Percentiles rank a stretch among this genome's conserved stretches.
These are phyloP conservation scores for Eupithecia vulgata DNA, from an alignment of 2,888 invertebrate species.

Conservation along the genomic window DNA sequence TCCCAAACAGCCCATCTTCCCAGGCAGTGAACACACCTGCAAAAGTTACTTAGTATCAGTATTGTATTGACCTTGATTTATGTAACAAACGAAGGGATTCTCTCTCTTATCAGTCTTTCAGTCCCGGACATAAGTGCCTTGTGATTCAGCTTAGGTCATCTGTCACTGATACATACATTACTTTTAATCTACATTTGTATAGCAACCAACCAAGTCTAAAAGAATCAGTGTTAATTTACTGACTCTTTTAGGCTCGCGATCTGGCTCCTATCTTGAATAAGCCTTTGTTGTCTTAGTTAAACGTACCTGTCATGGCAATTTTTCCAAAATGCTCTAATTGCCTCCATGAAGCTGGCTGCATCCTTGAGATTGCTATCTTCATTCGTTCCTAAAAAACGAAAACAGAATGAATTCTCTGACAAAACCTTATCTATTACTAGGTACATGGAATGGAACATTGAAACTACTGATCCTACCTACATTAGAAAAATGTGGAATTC, in stretches of 20 bases:
- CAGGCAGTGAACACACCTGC: constrained; percentile 85
- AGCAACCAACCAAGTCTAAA: not conserved
- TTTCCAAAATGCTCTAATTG: constrained; percentile 68
- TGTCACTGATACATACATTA: not conserved
- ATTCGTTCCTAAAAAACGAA: constrained; percentile 57
- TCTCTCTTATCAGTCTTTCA: not conserved
- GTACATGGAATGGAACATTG: too few relatives aligned
- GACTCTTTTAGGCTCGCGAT: too few relatives aligned
- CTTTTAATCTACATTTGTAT: too few relatives aligned
- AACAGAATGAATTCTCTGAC: not conserved
- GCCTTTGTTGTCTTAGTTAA: too few relatives aligned
- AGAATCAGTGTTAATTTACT: not conserved
- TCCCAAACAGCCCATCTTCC: constrained; percentile 78
- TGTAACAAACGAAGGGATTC: not conserved
- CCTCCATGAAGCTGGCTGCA: constrained; percentile 63
- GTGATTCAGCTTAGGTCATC: not conserved
- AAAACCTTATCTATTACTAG: not conserved
- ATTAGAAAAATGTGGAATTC: too few relatives aligned
- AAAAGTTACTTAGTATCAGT: not conserved
- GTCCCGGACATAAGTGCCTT: not conserved
- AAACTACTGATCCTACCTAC: too few relatives aligned
- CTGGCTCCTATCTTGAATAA: not conserved
- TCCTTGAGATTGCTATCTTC: constrained; percentile 53
- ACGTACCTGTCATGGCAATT: constrained; percentile 58
- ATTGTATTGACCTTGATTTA: not conserved